Base-by-base conservation (phyloP, 2,797 vertebrate species). In the Pantherophis alleghaniensis region DNA sequence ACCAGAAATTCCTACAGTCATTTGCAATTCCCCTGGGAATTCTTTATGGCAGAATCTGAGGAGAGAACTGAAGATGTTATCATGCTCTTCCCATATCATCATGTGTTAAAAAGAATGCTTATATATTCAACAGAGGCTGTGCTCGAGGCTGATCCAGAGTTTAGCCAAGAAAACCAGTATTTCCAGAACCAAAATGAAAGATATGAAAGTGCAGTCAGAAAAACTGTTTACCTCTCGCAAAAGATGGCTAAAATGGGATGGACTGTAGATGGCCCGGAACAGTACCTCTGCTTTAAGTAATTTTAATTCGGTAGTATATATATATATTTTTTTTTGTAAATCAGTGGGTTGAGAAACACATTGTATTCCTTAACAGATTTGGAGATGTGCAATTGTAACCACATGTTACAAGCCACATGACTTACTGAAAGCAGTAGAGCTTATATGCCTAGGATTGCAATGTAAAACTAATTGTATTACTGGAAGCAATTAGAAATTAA, bases 111-210 rank as follows among this genome's bases (percentile, higher is more conserved):
- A 79, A 91, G 1, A 87, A 42, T 20, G 2, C 1, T 55, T 61
- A 13, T 42, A 2, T 91, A 11, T 89, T 93, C 91, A 95, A 37
- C 96, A 98, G 98, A 97, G 2, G 92, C 87, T 66, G 91, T 96
- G 57, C 94, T 98, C 0, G 28, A 96, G 51, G 13, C 42, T 0
- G 97, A 98, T 88, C 97, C 97, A 0, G 91, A 66, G 6, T 97
- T 98, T 53, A 97, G 87, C 95, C 79, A 87, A 90, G 96, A 97
- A 95, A 91, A 97, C 26, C 90, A 93, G 86, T 97, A 98, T 89
- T 98, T 98, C 96, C 96, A 96, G 96, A 98, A 79, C 32, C 97
- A 95, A 87, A 96, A 97, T 1, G 97, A 98, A 93, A 94, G 90
- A 63, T 98, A 97, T 0, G 97, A 98, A 96, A 95, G 74, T 0